Conservation (phyloP, 2,888 invertebrate genomes). For the Drosophila engyochracea region DNA sequence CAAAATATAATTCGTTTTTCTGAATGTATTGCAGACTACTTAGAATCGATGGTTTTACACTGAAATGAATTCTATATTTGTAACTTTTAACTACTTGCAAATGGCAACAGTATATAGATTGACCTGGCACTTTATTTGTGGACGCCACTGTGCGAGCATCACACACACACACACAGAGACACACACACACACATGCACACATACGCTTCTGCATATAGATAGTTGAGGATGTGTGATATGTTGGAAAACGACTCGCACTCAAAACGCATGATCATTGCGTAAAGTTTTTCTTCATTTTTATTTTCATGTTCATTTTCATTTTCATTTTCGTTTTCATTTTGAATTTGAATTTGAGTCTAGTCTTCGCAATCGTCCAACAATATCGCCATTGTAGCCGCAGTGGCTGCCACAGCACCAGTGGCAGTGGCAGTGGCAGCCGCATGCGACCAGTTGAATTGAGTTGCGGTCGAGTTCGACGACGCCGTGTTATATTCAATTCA, state of each 20-base stretch:
- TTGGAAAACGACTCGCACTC: slow-evolving; percentile 56
- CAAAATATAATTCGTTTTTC: background rate
- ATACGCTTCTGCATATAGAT: slow-evolving; percentile 38
- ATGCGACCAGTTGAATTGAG: slow-evolving; percentile 39
- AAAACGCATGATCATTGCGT: slow-evolving; percentile 74
- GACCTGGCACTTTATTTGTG: slow-evolving; percentile 20
- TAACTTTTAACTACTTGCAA: background rate
- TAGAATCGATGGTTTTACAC: background rate
- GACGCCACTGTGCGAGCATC: slow-evolving; percentile 44
- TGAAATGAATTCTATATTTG: too few relatives aligned
- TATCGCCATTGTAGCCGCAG: slow-evolving; percentile 26
- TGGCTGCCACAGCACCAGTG: slow-evolving; percentile 9
- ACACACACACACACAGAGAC: background rate
- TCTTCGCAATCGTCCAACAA: background rate
- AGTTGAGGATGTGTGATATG: slow-evolving; percentile 58
- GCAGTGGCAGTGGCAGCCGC: slow-evolving; percentile 12
- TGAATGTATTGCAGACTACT: background rate
- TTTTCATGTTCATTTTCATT: slow-evolving; percentile 31
- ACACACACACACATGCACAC: slow-evolving; percentile 1
- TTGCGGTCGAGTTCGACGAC: slow-evolving; percentile 2
- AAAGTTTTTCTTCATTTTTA: slow-evolving; percentile 65
- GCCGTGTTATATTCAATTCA: slow-evolving; percentile 18
- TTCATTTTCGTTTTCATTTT: slow-evolving; percentile 47
- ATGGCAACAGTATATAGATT: background rate
- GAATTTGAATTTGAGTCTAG: slow-evolving; percentile 6